Percentiles rank a stretch among this genome's conserved stretches.
These are phyloP conservation scores for Anhinga rufa DNA, from an alignment of 2,113 vertebrate species.

Conservation along the genomic window DNA sequence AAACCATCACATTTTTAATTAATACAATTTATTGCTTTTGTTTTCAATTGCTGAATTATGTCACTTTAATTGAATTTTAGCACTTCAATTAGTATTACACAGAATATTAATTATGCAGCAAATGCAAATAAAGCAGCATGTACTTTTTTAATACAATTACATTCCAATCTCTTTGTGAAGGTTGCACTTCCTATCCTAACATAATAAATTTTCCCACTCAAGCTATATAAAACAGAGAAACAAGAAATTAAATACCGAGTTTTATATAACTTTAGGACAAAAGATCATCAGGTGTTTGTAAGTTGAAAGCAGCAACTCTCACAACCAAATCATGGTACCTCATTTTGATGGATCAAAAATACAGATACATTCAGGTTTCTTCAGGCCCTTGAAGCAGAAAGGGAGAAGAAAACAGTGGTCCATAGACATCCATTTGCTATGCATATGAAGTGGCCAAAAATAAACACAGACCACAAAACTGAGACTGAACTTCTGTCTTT, in stretches of 20 bases:
- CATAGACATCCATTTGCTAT: not conserved
- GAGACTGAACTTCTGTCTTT: not conserved
- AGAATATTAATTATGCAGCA: not conserved
- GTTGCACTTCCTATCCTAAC: not conserved
- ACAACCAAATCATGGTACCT: not conserved
- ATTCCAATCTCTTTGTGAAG: not conserved
- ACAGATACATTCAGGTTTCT: not conserved
- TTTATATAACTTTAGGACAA: not conserved
- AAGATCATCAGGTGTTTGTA: not conserved
- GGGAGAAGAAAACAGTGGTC: not conserved
- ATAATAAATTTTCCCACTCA: not conserved
- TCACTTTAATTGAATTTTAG: slow-evolving; percentile 12
- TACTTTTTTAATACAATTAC: not conserved
- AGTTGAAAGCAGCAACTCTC: not conserved
- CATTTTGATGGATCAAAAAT: not conserved
- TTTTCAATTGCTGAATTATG: not conserved
- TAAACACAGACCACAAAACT: not conserved
- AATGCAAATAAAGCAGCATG: not conserved
- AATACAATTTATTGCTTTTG: not conserved
- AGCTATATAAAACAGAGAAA: not conserved
- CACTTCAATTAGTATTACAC: not conserved
- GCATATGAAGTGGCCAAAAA: not conserved
- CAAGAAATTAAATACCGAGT: not conserved
- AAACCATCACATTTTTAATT: not conserved
- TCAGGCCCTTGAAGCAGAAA: not conserved